Percentiles rank a stretch among this genome's conserved stretches.
Conservation (phyloP, 1,140 invertebrate genomes). For the Drosophila albomicans region DNA sequence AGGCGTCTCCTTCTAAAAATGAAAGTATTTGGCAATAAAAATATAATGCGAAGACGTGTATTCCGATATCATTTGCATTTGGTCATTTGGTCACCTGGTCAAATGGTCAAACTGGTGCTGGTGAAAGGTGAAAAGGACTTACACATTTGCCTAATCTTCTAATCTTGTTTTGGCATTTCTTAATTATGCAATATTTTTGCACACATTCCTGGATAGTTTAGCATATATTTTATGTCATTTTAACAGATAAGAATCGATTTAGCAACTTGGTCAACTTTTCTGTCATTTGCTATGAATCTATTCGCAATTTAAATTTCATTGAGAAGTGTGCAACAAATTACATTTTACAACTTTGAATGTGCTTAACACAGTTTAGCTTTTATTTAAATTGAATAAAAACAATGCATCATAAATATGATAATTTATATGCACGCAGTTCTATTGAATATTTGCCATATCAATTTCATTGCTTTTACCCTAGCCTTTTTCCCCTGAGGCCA, state of each 20-base stretch:
- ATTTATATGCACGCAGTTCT: background rate
- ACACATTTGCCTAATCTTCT: background rate
- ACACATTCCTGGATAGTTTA: background rate
- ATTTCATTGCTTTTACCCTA: background rate
- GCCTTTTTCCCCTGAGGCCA: background rate
- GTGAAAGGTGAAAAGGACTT: constrained; percentile 17
- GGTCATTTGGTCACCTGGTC: background rate
- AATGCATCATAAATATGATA: background rate
- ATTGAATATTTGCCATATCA: background rate
- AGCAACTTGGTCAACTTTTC: background rate
- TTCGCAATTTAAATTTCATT: constrained; percentile 1
- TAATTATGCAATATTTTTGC: constrained; percentile 1
- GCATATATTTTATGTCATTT: background rate
- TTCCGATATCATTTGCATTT: constrained; percentile 5
- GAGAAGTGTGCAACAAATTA: background rate
- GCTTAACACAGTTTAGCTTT: background rate
- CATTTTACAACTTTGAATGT: background rate
- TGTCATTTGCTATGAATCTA: background rate
- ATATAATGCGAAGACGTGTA: too few relatives aligned
- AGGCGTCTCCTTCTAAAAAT: constrained; percentile 6
- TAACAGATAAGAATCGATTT: background rate
- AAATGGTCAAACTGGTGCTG: background rate
- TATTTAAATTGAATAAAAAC: constrained; percentile 9
- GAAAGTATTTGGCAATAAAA: constrained; percentile 2
- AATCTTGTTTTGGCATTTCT: background rate